These are phyloP conservation scores for Rhabdornis inornatus DNA, from an alignment of 2,113 vertebrate genomes.

Conservation along the genomic window DNA sequence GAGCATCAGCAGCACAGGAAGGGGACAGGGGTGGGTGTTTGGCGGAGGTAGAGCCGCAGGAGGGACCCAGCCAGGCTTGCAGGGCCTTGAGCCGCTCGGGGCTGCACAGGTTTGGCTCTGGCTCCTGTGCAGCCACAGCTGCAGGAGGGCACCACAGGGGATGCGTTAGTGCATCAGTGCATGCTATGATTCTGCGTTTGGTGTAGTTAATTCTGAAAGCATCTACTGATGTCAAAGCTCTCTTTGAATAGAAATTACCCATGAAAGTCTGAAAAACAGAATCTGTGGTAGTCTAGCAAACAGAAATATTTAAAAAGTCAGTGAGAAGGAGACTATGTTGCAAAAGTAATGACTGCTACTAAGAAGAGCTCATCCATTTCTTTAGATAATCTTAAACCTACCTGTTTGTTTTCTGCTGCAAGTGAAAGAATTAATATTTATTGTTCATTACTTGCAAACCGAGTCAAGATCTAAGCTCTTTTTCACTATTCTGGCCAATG, in stretches of 20 bases:
- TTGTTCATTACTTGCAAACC: not conserved
- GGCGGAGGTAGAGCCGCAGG: not conserved
- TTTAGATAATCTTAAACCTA: not conserved
- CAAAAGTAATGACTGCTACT: not conserved
- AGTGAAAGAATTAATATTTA: not conserved
- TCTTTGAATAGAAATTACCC: not conserved
- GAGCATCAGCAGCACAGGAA: not conserved
- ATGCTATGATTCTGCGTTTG: fast-evolving
- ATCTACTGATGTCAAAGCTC: not conserved
- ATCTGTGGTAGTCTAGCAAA: not conserved
- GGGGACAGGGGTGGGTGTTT: not conserved
- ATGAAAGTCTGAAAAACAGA: not conserved
- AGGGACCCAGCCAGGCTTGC: fast-evolving
- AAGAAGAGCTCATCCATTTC: not conserved
- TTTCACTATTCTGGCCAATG: not conserved
- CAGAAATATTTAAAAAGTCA: not conserved
- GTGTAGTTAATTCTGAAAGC: not conserved
- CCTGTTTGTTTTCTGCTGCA: not conserved
- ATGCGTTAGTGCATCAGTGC: fast-evolving
- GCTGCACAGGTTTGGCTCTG: not conserved
- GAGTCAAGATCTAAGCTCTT: not conserved
- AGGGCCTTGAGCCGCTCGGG: fast-evolving
- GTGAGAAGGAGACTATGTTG: not conserved
- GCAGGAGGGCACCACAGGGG: not conserved
- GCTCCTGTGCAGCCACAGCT: not conserved